Evolutionary conservation across 2,797 vertebrate genomes (phyloP).

Genomic region (Sebastes oblongus): DNA sequence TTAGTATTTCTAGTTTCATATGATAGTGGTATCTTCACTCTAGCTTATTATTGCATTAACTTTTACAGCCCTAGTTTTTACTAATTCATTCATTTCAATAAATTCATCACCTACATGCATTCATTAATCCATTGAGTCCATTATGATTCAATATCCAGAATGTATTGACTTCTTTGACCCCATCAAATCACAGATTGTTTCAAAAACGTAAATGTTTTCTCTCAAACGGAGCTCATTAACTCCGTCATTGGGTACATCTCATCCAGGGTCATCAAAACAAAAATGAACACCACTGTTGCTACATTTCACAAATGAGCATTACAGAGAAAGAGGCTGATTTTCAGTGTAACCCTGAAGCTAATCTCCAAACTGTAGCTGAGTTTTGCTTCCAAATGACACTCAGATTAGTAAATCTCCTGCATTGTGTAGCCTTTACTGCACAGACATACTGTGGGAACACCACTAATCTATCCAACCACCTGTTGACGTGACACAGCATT

Average conservation of each 20-base stretch:
- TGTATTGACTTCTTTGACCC: neutral
- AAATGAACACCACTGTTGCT: neutral
- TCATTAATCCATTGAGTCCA: neutral
- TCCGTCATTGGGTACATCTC: neutral
- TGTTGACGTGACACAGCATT: slow-evolving; percentile 37
- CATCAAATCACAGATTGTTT: neutral
- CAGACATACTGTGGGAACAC: slow-evolving; percentile 6
- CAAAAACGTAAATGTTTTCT: neutral
- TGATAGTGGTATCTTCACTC: too few relatives aligned
- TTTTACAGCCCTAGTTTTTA: neutral
- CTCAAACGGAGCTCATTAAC: neutral
- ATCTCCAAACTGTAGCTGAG: slow-evolving; percentile 7
- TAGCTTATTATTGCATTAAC: too few relatives aligned
- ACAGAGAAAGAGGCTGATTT: neutral
- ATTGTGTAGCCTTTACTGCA: neutral
- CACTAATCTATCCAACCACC: slow-evolving; percentile 40
- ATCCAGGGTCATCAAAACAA: neutral
- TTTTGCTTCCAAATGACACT: neutral
- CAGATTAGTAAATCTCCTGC: neutral
- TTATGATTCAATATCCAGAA: neutral
- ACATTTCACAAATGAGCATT: neutral
- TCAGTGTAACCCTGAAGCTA: neutral
- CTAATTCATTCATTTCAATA: neutral
- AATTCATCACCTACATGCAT: neutral
- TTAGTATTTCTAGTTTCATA: too few relatives aligned